Evolutionary conservation across 2,113 vertebrate species (phyloP).

Genomic region (Pteruthius melanotis): DNA sequence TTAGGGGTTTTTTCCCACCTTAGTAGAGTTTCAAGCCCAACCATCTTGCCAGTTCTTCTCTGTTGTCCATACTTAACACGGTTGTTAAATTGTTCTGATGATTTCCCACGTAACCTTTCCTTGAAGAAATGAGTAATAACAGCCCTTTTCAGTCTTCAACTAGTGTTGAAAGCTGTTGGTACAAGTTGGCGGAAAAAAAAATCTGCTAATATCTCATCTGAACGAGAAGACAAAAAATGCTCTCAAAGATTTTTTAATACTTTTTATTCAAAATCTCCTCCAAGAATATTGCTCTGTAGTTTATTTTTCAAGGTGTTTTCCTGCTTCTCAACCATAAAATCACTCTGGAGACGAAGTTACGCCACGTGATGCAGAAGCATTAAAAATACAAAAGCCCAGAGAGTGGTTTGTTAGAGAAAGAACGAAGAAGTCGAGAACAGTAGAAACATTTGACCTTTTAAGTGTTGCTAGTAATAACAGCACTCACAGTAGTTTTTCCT

Average conservation of each 20-base stretch:
- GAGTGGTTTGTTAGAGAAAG: not conserved
- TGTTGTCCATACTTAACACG: not conserved
- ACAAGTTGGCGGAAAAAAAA: not conserved
- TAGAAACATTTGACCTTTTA: constrained; percentile 12
- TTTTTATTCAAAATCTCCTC: not conserved
- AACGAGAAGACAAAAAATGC: not conserved
- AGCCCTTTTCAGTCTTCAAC: not conserved
- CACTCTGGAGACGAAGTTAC: not conserved
- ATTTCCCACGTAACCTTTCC: not conserved
- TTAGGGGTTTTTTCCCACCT: fast-evolving
- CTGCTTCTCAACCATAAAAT: not conserved
- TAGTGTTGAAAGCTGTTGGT: constrained; percentile 1
- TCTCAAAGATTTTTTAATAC: not conserved
- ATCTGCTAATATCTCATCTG: not conserved
- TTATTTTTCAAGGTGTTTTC: not conserved
- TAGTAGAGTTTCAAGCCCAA: not conserved
- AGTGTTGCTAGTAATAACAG: not conserved
- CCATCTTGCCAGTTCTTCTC: not conserved
- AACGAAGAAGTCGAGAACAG: not conserved
- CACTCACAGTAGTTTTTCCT: not conserved
- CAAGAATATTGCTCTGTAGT: not conserved
- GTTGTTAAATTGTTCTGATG: not conserved
- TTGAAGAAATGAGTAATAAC: not conserved
- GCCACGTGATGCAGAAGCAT: not conserved
- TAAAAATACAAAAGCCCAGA: not conserved